Conservation (phyloP, 64 coral and sea anemone genomes). For the Orbicella faveolata region DNA sequence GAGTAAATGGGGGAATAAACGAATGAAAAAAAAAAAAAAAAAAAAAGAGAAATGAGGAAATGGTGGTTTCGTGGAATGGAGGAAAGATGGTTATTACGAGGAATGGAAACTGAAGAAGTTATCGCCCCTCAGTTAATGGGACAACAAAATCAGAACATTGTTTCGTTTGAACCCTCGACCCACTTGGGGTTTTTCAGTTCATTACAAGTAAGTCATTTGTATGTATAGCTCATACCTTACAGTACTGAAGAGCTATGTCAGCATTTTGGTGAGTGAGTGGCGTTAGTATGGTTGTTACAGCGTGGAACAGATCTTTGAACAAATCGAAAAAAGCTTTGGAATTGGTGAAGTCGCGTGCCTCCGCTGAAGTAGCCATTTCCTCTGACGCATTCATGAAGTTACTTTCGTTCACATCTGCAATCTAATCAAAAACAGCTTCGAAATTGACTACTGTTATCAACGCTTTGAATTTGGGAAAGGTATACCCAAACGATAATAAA, state of each 20-base stretch:
- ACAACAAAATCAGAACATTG: too few species aligned
- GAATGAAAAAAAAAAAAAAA: too few species aligned
- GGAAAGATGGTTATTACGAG: too few species aligned
- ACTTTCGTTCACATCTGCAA: not conserved
- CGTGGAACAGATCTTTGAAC: not conserved
- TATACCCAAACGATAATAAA: too few species aligned
- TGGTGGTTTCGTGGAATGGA: too few species aligned
- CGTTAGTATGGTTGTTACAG: not conserved
- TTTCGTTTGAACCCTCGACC: not conserved
- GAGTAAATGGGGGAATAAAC: too few species aligned
- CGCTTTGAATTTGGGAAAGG: too few species aligned
- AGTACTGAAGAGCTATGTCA: not conserved
- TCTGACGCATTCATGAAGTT: not conserved
- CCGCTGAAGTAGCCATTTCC: not conserved
- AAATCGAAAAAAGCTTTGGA: not conserved
- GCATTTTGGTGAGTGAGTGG: constrained; percentile 13
- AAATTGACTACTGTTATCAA: too few species aligned
- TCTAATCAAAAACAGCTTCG: not conserved
- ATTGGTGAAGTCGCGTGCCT: not conserved
- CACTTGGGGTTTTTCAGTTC: not conserved
- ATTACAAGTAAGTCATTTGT: not conserved
- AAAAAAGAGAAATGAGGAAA: too few species aligned
- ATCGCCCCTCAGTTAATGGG: too few species aligned
- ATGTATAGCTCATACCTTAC: not conserved
- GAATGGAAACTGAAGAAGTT: too few species aligned